Conservation (phyloP, 2,888 invertebrate species). For the Emmelina monodactyla region DNA sequence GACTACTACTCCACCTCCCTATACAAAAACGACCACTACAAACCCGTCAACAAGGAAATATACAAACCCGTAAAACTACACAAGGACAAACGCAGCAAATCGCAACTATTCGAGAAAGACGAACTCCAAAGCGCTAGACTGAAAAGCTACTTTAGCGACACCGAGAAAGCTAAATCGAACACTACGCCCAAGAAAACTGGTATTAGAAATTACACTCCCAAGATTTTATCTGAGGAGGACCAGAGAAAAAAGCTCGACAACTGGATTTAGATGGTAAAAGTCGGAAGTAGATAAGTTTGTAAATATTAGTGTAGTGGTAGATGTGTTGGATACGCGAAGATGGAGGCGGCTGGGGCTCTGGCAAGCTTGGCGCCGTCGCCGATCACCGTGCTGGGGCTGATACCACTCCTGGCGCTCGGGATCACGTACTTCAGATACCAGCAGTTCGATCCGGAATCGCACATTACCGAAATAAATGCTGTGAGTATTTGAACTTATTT, state of each 20-base stretch:
- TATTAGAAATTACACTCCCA: conserved; percentile 76
- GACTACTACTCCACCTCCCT: conserved; percentile 54
- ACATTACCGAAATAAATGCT: conserved; percentile 73
- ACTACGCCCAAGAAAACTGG: conserved; percentile 61
- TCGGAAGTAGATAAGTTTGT: conserved; percentile 58
- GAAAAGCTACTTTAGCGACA: conserved; percentile 42
- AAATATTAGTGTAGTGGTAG: conserved; percentile 52
- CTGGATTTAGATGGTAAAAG: conserved; percentile 68
- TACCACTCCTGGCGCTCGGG: conserved; percentile 83
- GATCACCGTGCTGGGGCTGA: conserved; percentile 74
- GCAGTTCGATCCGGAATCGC: conserved; percentile 83
- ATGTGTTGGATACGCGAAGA: conserved; percentile 39
- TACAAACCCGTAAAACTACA: conserved; percentile 59
- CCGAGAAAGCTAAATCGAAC: conserved; percentile 51
- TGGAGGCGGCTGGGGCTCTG: conserved; percentile 62
- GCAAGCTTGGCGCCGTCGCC: conserved; percentile 69
- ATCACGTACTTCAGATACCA: conserved; percentile 83
- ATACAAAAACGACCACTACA: conserved; percentile 61
- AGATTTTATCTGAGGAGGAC: conserved; percentile 69
- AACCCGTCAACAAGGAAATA: conserved; percentile 51
- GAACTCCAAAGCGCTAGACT: conserved; percentile 38
- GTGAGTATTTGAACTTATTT: conserved; percentile 71
- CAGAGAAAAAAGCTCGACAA: conserved; percentile 64
- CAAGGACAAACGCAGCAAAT: conserved; percentile 52
- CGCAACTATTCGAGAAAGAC: conserved; percentile 49